Base-by-base conservation (phyloP, 64 coral and sea anemone genomes). In the Cladopsammia gracilis region DNA sequence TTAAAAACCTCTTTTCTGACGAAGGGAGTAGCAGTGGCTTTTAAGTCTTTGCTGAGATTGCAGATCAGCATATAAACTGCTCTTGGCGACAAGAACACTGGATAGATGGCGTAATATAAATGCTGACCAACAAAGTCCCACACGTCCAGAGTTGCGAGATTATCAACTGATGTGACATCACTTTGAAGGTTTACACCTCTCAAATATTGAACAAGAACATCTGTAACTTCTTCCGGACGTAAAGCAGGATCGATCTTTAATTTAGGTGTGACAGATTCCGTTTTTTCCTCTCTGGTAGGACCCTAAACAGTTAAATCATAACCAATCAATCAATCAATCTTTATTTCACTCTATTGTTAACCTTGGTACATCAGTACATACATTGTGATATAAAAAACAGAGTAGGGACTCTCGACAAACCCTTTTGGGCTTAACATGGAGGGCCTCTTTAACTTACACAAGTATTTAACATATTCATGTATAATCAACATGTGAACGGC, bases 21-120 rank as follows among this genome's bases (percentile, higher is more conserved):
- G 9, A 49, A 58, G 10, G 77, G 77, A 7, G 20, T 12, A 58
- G 52, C 52, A 58, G 25, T 24, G 57, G 20, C 53, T 23, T 81
- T 22, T 34, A 81, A 59, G 18, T 20, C 48, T 81, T 81, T 81
- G 23, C 77, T 81, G 11, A 81, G 12, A 22, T 81, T 25, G 53
- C 60, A 26, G 12, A 81, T n/a, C 13, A 81, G 23, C 53, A 81
- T 11, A 20, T 81, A 81, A 24, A 54, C 26, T 53, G 78, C 78
- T 26, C 48, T 58, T 42, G 53, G 18, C 19, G 50, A 34, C 10
- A 81, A 59, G 23, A 81, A 81, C 4, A 34, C 48, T 16, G 78
- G 15, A 20, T 61, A 59, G 22, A 15, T 15, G n/a, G 60, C 53
- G 52, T 61, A 81, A 20, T 81, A 81, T 45, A 78, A 43, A 48